Evolutionary conservation across 2,888 invertebrate genomes (phyloP).

Genomic region (Alviniconcha strummeri): DNA sequence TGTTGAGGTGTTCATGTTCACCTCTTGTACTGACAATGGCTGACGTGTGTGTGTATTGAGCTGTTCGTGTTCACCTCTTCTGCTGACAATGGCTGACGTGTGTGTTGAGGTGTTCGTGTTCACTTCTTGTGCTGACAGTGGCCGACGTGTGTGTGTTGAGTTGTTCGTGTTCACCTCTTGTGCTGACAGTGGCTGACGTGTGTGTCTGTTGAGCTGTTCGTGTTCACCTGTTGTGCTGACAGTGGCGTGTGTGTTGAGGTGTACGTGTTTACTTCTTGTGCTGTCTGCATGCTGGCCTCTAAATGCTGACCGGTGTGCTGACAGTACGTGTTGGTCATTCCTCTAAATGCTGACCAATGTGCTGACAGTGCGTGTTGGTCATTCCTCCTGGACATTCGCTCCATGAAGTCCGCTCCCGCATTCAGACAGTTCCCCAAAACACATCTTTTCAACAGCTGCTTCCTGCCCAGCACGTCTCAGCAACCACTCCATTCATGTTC

Average conservation of each 20-base stretch:
- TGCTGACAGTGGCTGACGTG: background rate
- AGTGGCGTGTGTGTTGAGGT: background rate
- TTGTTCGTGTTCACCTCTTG: background rate
- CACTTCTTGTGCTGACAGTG: background rate
- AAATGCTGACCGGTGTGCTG: no score
- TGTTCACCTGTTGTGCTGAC: background rate
- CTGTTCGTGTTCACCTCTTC: background rate
- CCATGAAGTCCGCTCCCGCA: no score
- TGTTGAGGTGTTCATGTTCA: background rate
- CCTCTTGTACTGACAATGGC: background rate
- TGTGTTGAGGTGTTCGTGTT: background rate
- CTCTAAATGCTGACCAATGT: no score
- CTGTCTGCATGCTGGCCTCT: background rate
- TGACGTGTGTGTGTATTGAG: slow-evolving; percentile 14
- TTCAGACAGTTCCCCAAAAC: no score
- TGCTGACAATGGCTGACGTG: background rate
- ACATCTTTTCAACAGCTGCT: no score
- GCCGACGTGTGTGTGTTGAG: background rate
- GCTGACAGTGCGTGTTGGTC: no score
- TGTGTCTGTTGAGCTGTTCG: slow-evolving; percentile 10
- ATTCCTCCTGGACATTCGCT: no score
- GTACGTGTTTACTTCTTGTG: background rate
- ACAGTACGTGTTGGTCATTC: no score
- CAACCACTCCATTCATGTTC: no score
- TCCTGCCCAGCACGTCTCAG: no score